Base-by-base conservation (phyloP, 2,113 vertebrate species). In the Antennarius striatus region DNA sequence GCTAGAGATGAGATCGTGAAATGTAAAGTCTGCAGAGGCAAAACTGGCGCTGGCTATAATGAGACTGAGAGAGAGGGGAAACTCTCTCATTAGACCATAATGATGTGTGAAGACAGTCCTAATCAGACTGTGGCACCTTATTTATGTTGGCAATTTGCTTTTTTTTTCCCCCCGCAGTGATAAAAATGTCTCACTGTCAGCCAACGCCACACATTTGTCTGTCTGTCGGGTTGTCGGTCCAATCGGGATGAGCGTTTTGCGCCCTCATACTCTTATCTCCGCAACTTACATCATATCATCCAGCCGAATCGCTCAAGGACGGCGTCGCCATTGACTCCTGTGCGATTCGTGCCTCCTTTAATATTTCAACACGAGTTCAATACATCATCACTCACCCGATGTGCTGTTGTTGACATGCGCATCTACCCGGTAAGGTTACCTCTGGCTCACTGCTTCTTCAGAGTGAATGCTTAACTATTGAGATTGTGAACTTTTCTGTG, bases 71-170 rank as follows among this genome's bases (percentile, higher is more conserved):
- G 71, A 81, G 75, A 69, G 69, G 74, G 74, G 82, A 82, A 84
- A 80, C 70, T 77, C 81, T 80, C 83, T 91, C 90, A 91, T 92
- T 92, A 91, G 85, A 68, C 82, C 83, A 90, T 92, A 91, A 93
- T 88, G 85, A 91, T 90, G 87, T 90, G 88, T 89, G 86, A 90
- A 90, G 87, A 80, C 88, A 86, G 80, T 84, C 86, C 87, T 87
- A 92, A 92, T 92, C 91, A 91, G 86, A 89, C 73, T 68, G 67
- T 86, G 87, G 87, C 89, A 89, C 84, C 83, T 93, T 90, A 92
- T 90, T 92, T 92, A 93, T 91, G 91, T 88, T 92, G 89, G 84
- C 86, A 91, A 91, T 89, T 91, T 90, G 87, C 84, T 66, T 76
- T 88, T 87, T 91, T 89, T 7, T 7, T 7, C 3, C 3, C 32